A percentile compares a stretch with the other conserved stretches of the same genome.
Evolutionary conservation across 2,113 vertebrate species (phyloP).

Genomic region (Petaurus breviceps): DNA sequence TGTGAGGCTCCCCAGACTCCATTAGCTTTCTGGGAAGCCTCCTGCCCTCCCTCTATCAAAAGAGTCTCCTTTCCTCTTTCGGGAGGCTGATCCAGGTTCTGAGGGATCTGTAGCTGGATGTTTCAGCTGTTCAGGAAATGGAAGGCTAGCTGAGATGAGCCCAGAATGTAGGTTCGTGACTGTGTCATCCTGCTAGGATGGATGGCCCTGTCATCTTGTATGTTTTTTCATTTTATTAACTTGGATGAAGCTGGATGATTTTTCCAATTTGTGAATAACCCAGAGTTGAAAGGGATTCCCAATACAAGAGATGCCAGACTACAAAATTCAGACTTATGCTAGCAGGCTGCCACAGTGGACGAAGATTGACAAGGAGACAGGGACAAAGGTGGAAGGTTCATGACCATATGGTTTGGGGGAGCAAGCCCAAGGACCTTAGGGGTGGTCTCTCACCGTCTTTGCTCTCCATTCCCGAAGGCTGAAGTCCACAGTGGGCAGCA

Average conservation of each 20-base stretch:
- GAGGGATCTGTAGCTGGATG: neutral
- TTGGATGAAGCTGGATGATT: neutral
- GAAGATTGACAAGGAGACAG: neutral
- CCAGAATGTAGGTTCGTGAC: too few relatives aligned
- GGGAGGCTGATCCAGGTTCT: too few relatives aligned
- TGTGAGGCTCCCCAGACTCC: too few relatives aligned
- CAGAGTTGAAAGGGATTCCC: neutral
- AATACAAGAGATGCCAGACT: neutral
- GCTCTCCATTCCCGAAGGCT: constrained; percentile 84
- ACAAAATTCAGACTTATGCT: neutral
- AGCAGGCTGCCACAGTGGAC: neutral
- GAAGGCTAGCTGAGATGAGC: too few relatives aligned
- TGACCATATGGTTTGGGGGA: neutral
- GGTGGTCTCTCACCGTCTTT: constrained; percentile 83
- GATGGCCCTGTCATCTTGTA: neutral
- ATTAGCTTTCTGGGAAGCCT: too few relatives aligned
- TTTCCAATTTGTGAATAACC: neutral
- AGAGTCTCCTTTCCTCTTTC: too few relatives aligned
- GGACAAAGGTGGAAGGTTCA: neutral
- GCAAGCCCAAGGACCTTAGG: neutral
- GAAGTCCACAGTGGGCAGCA: constrained; percentile 85
- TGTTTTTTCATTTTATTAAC: neutral
- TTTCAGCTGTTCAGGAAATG: too few relatives aligned
- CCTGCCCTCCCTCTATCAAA: too few relatives aligned
- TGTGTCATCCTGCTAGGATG: neutral